phyloP scores from a whole-genome alignment of 2,797 vertebrate genomes.

The Oreortyx pictus region DNA sequence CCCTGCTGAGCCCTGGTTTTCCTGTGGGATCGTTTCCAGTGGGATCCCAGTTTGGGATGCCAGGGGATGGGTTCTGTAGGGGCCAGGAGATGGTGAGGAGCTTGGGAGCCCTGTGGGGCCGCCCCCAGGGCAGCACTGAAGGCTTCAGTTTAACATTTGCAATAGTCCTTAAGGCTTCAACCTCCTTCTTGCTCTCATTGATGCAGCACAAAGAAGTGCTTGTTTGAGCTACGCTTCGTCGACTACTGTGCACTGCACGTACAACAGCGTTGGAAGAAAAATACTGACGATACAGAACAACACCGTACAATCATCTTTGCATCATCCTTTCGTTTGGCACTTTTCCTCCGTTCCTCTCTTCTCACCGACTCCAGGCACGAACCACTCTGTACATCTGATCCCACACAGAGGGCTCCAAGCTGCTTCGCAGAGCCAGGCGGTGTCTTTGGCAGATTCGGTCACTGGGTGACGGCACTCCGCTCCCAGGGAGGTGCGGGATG shows the following conservation, averaged over 20 bases:
- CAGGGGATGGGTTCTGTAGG: rapidly evolving
- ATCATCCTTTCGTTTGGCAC: conserved; percentile 47
- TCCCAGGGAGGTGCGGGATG: background rate
- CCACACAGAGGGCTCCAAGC: background rate
- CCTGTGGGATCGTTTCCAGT: rapidly evolving
- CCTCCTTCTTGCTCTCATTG: background rate
- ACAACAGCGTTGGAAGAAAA: conserved; percentile 12
- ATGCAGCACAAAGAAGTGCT: conserved; percentile 17
- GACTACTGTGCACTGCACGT: background rate
- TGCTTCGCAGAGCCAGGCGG: background rate
- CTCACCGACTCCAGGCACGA: background rate
- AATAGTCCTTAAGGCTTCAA: conserved; percentile 63
- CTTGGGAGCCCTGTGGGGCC: background rate
- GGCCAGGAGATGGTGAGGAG: background rate
- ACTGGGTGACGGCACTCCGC: too few relatives aligned
- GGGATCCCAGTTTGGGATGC: rapidly evolving
- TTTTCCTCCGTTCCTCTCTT: conserved; percentile 28
- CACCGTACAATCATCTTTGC: conserved; percentile 35
- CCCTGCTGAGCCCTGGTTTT: rapidly evolving
- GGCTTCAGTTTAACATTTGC: background rate
- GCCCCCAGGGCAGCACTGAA: background rate
- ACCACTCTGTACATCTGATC: background rate
- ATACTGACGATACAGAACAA: conserved; percentile 22
- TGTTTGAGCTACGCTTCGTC: background rate
- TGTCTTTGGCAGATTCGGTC: conserved; percentile 49